Percentiles rank a stretch among this genome's conserved stretches.
phyloP scores from a whole-genome alignment of 2,888 invertebrate genomes.

The Tholera decimalis region DNA sequence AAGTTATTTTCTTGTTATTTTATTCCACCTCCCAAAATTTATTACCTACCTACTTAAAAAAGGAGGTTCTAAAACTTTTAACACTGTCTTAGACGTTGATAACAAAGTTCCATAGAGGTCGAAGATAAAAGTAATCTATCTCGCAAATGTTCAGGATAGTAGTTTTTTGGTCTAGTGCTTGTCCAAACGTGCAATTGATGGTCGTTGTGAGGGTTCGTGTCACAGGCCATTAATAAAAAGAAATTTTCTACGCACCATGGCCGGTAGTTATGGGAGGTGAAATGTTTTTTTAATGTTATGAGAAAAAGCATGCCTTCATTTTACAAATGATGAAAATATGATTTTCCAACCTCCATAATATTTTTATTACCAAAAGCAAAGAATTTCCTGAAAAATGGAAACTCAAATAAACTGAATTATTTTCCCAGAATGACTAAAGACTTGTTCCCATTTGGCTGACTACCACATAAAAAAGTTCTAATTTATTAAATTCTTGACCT shows the following conservation, averaged over 20 bases:
- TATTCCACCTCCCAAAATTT: no score
- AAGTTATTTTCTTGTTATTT: no score
- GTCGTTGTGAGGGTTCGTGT: slow-evolving; percentile 29
- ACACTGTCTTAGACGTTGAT: background rate
- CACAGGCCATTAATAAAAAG: slow-evolving; percentile 56
- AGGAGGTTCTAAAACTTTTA: background rate
- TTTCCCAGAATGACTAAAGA: slow-evolving; percentile 8
- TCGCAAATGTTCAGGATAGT: slow-evolving; percentile 1
- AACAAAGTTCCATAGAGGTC: slow-evolving; percentile 4
- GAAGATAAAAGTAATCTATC: slow-evolving; percentile 23
- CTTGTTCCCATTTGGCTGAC: slow-evolving; percentile 5
- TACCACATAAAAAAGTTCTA: slow-evolving; percentile 32
- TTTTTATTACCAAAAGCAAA: no score
- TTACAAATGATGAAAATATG: no score
- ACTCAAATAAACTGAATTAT: slow-evolving; percentile 22
- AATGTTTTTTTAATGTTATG: slow-evolving; percentile 1
- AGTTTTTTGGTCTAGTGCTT: slow-evolving; percentile 39
- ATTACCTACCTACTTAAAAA: no score
- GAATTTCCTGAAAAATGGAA: slow-evolving; percentile 28
- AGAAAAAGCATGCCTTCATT: background rate
- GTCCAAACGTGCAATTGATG: slow-evolving; percentile 51
- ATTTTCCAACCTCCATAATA: no score
- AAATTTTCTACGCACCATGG: slow-evolving; percentile 27
- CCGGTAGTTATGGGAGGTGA: background rate
- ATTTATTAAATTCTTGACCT: slow-evolving; percentile 42